Conservation (phyloP, 1,140 invertebrate species). For the Leptinotarsa texana region DNA sequence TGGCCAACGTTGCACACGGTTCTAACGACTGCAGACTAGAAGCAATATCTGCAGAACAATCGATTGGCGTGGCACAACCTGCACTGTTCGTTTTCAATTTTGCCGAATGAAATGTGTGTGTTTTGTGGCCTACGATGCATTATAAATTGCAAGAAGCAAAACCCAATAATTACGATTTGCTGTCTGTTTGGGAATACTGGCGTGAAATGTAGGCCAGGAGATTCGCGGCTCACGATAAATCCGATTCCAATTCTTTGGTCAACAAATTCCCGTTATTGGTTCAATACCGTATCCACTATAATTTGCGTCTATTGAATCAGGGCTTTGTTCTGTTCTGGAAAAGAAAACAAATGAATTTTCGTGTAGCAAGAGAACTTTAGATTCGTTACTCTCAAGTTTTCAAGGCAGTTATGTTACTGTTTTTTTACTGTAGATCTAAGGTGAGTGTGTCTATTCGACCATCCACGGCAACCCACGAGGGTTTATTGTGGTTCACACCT, state of each 20-base stretch:
- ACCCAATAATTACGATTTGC: background rate
- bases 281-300: too few species aligned
- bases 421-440: too few species aligned
- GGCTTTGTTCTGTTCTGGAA: too few species aligned
- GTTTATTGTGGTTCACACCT: too few species aligned
- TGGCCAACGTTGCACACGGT: conserved; percentile 18
- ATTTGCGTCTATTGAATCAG: too few species aligned
- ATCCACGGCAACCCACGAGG: too few species aligned
- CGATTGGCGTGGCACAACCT: conserved; percentile 22
- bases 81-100: conserved; percentile 23
- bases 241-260: background rate
- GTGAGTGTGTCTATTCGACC: too few species aligned
- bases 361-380: too few species aligned
- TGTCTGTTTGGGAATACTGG: conserved; percentile 11
- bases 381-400: too few species aligned
- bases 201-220: background rate
- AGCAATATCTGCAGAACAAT: conserved; percentile 36
- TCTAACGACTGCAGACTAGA: conserved; percentile 21
- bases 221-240: background rate
- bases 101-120: conserved; percentile 12
- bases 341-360: too few species aligned
- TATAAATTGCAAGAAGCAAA: conserved; percentile 16
- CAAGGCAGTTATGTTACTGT: too few species aligned
- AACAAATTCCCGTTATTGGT: too few species aligned
- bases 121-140: conserved; percentile 16